Base-by-base conservation (phyloP, 2,797 vertebrate genomes). In the Kryptopterus vitreolus region DNA sequence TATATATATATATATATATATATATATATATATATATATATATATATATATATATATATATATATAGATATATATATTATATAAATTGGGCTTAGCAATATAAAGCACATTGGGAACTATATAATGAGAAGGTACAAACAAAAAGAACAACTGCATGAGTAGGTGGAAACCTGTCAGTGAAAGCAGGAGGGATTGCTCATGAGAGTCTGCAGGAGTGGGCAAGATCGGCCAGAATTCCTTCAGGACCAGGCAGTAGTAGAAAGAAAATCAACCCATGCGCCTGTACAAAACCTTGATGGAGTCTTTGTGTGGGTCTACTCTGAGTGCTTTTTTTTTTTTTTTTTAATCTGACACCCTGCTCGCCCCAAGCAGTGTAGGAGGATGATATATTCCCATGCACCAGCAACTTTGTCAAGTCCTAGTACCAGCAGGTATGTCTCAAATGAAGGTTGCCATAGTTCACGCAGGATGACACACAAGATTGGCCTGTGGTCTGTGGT, bases 301-400 rank as follows among this genome's bases (percentile, higher is more conserved):
- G 20, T 10, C 62, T 63, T 38, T 35, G 31, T 63, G 22, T 4
- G 15, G 5, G 9, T 63, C 31, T 35, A 11, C 29, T 3, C 59
- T 33, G 8, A 20, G 31, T 35, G 3, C 1, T 3, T 33, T 35
- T 20, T 31, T 43, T 43, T 43, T 43, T 43, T 61, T 31, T 22
- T 35, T 63, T 20, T 0, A 22, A 63, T 22, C 62, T 63, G 18
- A 63, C 18, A 38, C 20, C 38, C 11, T 15, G 12, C 18, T 66
- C 22, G 0, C 31, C 13, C n/a, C 38, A 24, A 66, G 33, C 33
- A 38, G 20, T n/a, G 63, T 46, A 66, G 35, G 35, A n/a, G 35
- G 22, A 66, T 24, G 22, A 72, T 55, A 71, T 52, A 55, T 72
- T 31, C 53, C 12, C 68, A 52, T 70, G 46, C 46, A 31, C 24